Evolutionary conservation across 2,113 vertebrate genomes (phyloP).

Genomic region (Murina feae): DNA sequence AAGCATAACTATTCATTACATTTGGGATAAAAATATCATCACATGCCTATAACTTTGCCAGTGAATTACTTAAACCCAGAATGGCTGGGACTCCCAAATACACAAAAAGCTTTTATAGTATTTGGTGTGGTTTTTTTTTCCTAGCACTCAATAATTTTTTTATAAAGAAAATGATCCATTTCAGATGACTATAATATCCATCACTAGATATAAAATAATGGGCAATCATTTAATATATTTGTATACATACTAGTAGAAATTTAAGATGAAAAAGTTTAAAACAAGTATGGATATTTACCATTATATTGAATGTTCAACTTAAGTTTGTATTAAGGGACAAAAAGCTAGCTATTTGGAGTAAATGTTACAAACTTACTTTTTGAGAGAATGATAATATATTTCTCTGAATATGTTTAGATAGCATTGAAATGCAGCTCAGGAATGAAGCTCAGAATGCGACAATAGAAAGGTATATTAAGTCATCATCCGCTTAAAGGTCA

Average conservation of each 20-base stretch:
- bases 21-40: neutral
- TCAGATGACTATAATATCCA: neutral
- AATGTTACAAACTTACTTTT: neutral
- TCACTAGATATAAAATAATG: neutral
- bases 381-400: neutral
- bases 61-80: neutral
- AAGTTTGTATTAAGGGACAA: neutral
- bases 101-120: neutral
- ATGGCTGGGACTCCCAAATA: neutral
- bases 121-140: neutral
- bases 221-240: neutral
- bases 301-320: neutral
- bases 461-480: neutral
- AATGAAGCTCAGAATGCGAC: neutral
- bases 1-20: neutral
- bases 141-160: neutral
- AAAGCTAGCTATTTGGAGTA: neutral
- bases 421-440: neutral
- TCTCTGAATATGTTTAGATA: neutral
- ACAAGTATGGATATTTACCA: neutral
- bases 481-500: neutral
- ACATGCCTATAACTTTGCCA: neutral
- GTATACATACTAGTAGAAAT: neutral
- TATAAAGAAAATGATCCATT: neutral
- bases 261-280: neutral